Conservation (phyloP, 2,888 invertebrate genomes). For the Physocephala rufipes region DNA sequence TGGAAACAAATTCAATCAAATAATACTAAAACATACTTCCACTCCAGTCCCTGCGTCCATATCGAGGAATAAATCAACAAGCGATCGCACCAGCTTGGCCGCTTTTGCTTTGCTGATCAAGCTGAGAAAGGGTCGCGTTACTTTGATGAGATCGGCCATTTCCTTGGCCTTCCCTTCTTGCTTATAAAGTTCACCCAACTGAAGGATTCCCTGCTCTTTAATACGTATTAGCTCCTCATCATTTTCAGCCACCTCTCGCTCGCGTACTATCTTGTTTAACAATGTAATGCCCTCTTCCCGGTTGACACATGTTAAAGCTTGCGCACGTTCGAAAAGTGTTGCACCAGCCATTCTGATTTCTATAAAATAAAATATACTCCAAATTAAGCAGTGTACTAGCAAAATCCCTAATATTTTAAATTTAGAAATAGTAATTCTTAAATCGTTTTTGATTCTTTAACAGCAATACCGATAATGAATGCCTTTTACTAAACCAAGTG, state of each 20-base stretch:
- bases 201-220: conserved; percentile 93
- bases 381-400: background rate
- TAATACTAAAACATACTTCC: conserved; percentile 68
- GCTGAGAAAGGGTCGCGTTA: conserved; percentile 93
- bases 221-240: conserved; percentile 91
- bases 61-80: conserved; percentile 97
- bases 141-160: conserved; percentile 90
- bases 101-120: conserved; percentile 99
- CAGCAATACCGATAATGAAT: too few relatives aligned
- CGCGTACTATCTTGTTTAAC: conserved; percentile 80
- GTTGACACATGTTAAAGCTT: conserved; percentile 78
- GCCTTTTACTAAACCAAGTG: too few relatives aligned
- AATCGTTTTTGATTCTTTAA: conserved; percentile 42
- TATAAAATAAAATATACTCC: conserved; percentile 33
- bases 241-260: conserved; percentile 79
- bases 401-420: background rate
- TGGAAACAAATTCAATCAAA: background rate
- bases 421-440: conserved; percentile 34
- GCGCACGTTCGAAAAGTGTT: conserved; percentile 87
- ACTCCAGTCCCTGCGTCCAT: conserved; percentile 96
- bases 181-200: conserved; percentile 91
- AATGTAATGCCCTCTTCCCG: conserved; percentile 79
- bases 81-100: conserved; percentile 94
- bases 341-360: conserved; percentile 81
- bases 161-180: conserved; percentile 94